phyloP scores from a whole-genome alignment of 2,113 vertebrate species.

The Misgurnus anguillicaudatus region DNA sequence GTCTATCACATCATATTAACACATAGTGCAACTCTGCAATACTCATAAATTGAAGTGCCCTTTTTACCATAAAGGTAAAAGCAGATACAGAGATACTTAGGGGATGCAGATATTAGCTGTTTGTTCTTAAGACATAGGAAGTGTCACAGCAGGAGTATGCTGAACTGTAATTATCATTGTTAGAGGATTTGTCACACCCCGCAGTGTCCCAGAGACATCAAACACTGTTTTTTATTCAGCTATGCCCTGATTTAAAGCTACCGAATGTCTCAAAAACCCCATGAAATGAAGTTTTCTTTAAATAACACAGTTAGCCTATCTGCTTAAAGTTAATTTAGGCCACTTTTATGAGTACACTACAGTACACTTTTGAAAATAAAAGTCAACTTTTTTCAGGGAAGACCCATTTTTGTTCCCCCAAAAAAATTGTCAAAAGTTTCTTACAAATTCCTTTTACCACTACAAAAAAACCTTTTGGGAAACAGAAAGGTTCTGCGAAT shows the following conservation, averaged over 20 bases:
- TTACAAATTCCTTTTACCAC: too few relatives aligned
- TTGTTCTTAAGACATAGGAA: not conserved
- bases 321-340: too few relatives aligned
- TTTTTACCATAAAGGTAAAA: constrained; percentile 22
- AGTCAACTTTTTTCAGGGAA: too few relatives aligned
- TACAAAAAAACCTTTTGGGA: too few relatives aligned
- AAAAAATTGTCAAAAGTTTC: too few relatives aligned
- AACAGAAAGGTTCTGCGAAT: too few relatives aligned
- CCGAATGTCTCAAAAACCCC: not conserved
- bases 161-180: constrained; percentile 23
- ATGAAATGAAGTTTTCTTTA: not conserved
- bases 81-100: not conserved
- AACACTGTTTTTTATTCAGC: not conserved
- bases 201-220: not conserved
- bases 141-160: constrained; percentile 4
- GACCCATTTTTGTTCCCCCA: too few relatives aligned
- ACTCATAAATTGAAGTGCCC: not conserved
- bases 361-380: too few relatives aligned
- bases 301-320: too few relatives aligned
- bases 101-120: constrained; percentile 14
- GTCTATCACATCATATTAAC: constrained; percentile 29
- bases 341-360: too few relatives aligned
- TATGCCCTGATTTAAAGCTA: not conserved
- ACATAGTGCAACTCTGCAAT: constrained; percentile 4
- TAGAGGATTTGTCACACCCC: not conserved